A percentile compares a stretch with the other conserved stretches of the same genome.
phyloP scores from a whole-genome alignment of 2,888 invertebrate species.

The Heliconius aoede region DNA sequence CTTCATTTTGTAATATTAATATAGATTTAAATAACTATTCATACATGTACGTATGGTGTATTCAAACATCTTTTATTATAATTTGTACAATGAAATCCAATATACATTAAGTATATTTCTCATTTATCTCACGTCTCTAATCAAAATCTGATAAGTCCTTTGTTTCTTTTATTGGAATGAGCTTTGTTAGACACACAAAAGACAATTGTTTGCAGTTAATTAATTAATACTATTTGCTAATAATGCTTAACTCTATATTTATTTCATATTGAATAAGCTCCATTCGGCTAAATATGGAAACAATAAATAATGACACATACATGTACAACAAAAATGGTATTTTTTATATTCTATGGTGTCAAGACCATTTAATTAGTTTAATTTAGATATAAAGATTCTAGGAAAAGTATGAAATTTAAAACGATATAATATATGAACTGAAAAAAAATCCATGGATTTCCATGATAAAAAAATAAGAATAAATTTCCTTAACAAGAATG shows the following conservation, averaged over 20 bases:
- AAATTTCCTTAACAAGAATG: no score
- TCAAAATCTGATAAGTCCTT: conserved; percentile 34
- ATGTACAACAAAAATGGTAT: no score
- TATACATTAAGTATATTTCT: conserved; percentile 21
- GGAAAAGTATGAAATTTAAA: no score
- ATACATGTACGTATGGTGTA: background rate
- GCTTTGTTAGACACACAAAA: conserved; percentile 32
- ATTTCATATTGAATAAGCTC: conserved; percentile 5
- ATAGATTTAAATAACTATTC: background rate
- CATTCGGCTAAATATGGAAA: background rate
- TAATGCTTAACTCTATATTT: conserved; percentile 10
- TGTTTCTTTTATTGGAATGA: conserved; percentile 31
- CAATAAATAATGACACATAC: background rate
- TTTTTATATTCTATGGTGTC: no score
- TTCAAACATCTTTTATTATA: background rate
- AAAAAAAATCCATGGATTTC: no score
- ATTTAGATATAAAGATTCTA: no score
- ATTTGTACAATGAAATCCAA: conserved; percentile 10
- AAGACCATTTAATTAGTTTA: no score
- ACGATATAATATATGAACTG: no score
- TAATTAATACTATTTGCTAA: conserved; percentile 26
- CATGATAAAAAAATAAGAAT: no score
- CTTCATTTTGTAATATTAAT: background rate
- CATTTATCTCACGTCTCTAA: conserved; percentile 36
- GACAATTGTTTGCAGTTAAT: conserved; percentile 30